These are phyloP conservation scores for Morus bassanus DNA, from an alignment of 2,797 vertebrate species.

Conservation along the genomic window DNA sequence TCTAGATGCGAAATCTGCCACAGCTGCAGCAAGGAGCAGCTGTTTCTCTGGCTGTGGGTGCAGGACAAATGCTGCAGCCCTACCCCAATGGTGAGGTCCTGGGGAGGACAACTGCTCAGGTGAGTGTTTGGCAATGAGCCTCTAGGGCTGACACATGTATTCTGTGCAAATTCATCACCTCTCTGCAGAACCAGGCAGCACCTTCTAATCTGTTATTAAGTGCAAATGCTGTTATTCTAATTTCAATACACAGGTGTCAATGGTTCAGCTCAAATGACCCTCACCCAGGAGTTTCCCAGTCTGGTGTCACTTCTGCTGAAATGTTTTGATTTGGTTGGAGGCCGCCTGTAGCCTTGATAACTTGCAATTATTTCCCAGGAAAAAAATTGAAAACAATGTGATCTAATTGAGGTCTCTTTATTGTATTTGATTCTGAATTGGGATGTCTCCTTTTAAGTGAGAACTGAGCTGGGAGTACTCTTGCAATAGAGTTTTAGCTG, in stretches of 20 bases:
- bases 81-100: rapidly evolving
- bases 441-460: background rate
- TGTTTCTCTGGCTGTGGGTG: too few relatives aligned
- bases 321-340: background rate
- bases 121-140: background rate
- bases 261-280: background rate
- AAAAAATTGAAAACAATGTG: background rate
- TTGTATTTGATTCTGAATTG: background rate
- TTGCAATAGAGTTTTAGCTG: background rate
- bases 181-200: background rate
- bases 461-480: background rate
- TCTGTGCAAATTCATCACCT: too few relatives aligned
- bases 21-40: background rate
- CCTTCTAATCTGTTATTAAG: background rate
- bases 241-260: background rate
- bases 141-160: rapidly evolving
- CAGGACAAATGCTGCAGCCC: background rate
- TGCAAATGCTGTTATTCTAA: background rate
- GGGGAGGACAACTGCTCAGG: background rate
- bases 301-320: background rate
- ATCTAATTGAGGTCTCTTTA: background rate
- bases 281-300: background rate
- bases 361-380: background rate
- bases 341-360: background rate
- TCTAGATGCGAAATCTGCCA: background rate